Evolutionary conservation across 2,113 vertebrate species (phyloP).

Genomic region (Sialia sialis): DNA sequence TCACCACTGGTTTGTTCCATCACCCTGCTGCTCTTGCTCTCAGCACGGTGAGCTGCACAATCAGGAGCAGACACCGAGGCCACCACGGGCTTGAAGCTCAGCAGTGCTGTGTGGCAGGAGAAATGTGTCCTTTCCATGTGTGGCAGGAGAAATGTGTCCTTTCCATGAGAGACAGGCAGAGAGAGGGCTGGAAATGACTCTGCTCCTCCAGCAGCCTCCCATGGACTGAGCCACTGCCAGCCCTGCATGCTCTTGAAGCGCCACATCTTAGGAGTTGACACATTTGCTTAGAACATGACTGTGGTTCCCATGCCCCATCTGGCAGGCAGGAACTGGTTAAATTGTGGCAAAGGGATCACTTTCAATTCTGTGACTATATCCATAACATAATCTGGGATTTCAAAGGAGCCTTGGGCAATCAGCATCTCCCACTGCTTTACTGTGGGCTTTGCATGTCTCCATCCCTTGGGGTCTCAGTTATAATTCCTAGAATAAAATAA

Average conservation of each 20-base stretch:
- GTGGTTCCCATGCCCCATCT: not conserved
- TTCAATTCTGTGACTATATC: constrained; percentile 44
- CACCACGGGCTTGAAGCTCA: not conserved
- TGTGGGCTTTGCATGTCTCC: not conserved
- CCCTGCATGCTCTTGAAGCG: fast-evolving
- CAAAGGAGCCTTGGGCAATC: constrained; percentile 36
- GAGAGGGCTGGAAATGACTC: not conserved
- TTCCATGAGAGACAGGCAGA: not conserved
- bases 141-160: not conserved
- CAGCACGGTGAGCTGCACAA: not conserved
- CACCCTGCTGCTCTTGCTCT: not conserved
- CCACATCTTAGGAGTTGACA: not conserved
- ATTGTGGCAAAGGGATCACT: constrained; percentile 38
- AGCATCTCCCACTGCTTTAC: constrained; percentile 21
- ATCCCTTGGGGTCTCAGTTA: constrained; percentile 19
- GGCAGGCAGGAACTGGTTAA: constrained; percentile 41
- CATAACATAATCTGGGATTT: constrained; percentile 50
- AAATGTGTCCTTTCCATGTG: not conserved
- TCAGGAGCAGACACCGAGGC: not conserved
- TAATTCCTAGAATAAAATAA: constrained; percentile 59
- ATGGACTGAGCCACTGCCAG: not conserved
- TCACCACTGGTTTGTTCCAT: not conserved
- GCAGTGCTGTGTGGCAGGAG: not conserved
- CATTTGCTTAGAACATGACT: not conserved
- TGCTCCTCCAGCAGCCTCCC: not conserved